Evolutionary conservation across 1,140 invertebrate genomes (phyloP), one percentile per base, ranked within the genome.

Genomic region (Ladona fulva): DNA sequence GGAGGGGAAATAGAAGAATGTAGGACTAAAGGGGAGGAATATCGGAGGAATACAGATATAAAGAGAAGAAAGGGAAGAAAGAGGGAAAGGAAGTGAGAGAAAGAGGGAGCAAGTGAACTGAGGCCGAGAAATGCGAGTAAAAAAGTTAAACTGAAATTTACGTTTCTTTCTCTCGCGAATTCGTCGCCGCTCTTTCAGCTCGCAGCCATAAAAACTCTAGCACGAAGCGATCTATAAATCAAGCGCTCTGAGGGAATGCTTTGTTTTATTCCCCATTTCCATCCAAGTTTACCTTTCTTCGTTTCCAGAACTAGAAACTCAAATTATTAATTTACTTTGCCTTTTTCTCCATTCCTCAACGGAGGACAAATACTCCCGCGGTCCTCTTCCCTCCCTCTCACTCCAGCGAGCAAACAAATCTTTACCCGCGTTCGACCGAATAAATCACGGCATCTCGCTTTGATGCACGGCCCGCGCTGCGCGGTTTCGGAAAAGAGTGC

Each of bases 201-300:
- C 16, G 52, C 52, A 66, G 14, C 52, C 52, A 22, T 37, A 37
- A 66, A 66, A 66, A 66, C 52, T 66, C 52, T 8, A 37, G 52
- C 52, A 22, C 52, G 52, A 22, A 66, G n/a, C 52, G 52, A 66
- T 16, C 52, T 19, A 66, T 66, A 66, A 66, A 66, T 66, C 52
- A 66, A 66, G 52, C n/a, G n/a, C 14, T 66, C 52, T 22, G 16
- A 16, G 52, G n/a, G 52, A 66, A 66, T 12, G 52, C 14, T 66
- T 66, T 66, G n/a, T 66, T 66, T 22, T 22, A 66, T 66, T 66
- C 52, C n/a, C 52, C 52, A 22, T 66, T 66, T 66, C 52, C 52
- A 16, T 22, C 52, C 52, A 66, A 66, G 52, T 66, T 66, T 66
- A 66, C 52, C n/a, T 66, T 66, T 66, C 52, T 66, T 66, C 52